Evolutionary conservation across 2,888 invertebrate genomes (phyloP).

Genomic region (Hylaea fasciaria): DNA sequence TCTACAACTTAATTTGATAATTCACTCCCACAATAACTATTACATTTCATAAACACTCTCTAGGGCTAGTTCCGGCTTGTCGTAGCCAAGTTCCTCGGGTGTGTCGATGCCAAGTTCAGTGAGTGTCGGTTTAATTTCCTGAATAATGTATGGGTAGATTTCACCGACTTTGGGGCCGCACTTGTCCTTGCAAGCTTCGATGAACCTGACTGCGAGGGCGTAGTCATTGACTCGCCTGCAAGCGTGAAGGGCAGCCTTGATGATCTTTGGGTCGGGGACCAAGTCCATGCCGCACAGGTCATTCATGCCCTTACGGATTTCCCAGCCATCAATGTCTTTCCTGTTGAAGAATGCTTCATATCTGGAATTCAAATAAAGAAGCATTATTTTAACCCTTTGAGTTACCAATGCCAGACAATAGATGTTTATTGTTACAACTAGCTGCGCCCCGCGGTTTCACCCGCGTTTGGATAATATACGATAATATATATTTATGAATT

Average conservation of each 20-base stretch:
- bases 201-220: slow-evolving; percentile 95
- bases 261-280: slow-evolving; percentile 96
- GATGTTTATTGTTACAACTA: too few species aligned
- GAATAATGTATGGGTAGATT: slow-evolving; percentile 94
- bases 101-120: slow-evolving; percentile 97
- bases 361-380: slow-evolving; percentile 63
- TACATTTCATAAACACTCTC: slow-evolving; percentile 89
- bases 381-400: too few species aligned
- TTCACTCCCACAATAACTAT: slow-evolving; percentile 48
- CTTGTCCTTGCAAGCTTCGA: slow-evolving; percentile 96
- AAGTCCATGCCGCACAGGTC: slow-evolving; percentile 95
- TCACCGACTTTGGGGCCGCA: slow-evolving; percentile 90
- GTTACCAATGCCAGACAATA: too few species aligned
- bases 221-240: slow-evolving; percentile 97
- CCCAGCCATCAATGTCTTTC: slow-evolving; percentile 96
- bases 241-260: slow-evolving; percentile 94
- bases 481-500: too few species aligned
- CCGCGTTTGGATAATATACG: too few species aligned
- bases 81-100: slow-evolving; percentile 97
- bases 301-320: slow-evolving; percentile 95
- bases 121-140: slow-evolving; percentile 96
- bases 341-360: slow-evolving; percentile 94
- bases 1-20: slow-evolving; percentile 71
- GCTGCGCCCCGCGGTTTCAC: too few species aligned
- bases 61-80: slow-evolving; percentile 97